phyloP scores from a whole-genome alignment of 2,113 vertebrate species.

The Tragelaphus strepsiceros region DNA sequence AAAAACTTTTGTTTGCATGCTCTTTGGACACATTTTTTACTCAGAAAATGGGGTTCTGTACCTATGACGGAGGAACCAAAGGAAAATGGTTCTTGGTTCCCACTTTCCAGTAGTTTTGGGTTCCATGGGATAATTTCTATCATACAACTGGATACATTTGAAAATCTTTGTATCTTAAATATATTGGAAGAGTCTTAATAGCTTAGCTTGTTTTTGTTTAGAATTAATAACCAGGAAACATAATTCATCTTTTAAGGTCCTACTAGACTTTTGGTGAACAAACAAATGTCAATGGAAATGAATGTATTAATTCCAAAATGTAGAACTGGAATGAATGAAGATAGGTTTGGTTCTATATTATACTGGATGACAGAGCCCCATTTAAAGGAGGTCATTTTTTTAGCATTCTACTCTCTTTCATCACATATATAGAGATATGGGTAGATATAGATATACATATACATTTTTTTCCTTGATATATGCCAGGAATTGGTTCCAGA shows the following conservation, averaged over 20 bases:
- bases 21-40: background rate
- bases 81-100: background rate
- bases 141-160: background rate
- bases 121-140: background rate
- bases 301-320: background rate
- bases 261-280: background rate
- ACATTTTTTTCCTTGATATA: background rate
- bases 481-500: background rate
- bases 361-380: background rate
- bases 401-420: background rate
- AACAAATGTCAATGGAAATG: background rate
- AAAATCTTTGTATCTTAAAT: background rate
- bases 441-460: background rate
- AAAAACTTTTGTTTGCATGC: background rate
- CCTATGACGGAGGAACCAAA: background rate
- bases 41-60: background rate
- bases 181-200: background rate
- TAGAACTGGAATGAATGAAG: background rate
- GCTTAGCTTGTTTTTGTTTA: background rate
- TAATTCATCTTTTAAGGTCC: background rate
- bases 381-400: background rate
- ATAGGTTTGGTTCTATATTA: background rate
- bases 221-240: background rate
- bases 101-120: background rate
- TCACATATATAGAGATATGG: background rate